Conservation (phyloP, 2,888 invertebrate species). For the Willowsia nigromaculata region DNA sequence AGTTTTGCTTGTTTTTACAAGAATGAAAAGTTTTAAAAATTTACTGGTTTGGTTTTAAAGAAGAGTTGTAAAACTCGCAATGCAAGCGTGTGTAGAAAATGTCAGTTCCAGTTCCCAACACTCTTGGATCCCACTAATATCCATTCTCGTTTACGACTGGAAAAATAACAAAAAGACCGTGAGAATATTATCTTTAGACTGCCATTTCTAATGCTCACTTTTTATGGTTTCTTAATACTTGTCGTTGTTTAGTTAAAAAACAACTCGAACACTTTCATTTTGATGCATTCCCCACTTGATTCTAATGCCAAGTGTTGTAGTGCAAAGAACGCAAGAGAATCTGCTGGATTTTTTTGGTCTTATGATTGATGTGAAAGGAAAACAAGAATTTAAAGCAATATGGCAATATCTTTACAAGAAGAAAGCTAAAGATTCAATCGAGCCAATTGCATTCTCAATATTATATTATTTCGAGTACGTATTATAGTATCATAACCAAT, state of each 20-base stretch:
- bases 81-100: not conserved
- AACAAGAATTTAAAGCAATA: too few species aligned
- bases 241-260: not conserved
- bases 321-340: too few species aligned
- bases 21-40: not conserved
- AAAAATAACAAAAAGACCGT: conserved; percentile 58
- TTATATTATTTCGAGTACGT: too few species aligned
- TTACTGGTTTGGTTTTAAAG: not conserved
- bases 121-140: not conserved
- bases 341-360: too few species aligned
- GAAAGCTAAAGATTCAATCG: too few species aligned
- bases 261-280: not conserved
- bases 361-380: too few species aligned
- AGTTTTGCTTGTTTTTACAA: not conserved
- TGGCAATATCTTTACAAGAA: too few species aligned
- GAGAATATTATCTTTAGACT: conserved; percentile 51
- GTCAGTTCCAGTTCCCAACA: not conserved
- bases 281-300: not conserved
- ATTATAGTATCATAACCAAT: too few species aligned
- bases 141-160: conserved; percentile 22
- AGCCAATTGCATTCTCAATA: too few species aligned
- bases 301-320: too few species aligned
- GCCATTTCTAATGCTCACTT: not conserved
- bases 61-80: not conserved
- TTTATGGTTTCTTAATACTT: not conserved